Conservation (phyloP, 2,888 invertebrate genomes). For the Pollenia angustigena region DNA sequence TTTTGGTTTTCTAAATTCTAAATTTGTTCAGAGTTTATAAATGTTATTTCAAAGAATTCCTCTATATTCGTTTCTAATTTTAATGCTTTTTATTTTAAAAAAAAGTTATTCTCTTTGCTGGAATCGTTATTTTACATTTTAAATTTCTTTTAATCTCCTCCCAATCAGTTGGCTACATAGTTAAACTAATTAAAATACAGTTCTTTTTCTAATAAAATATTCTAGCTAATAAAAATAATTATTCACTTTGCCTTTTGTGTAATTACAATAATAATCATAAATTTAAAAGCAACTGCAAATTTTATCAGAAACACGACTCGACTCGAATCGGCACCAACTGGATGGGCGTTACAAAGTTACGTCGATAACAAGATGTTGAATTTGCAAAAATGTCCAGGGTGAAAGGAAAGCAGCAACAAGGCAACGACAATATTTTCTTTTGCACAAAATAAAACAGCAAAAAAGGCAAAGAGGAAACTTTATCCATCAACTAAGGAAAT, state of each 20-base stretch:
- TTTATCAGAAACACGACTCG: not conserved
- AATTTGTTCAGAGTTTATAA: too few relatives aligned
- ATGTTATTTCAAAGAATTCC: too few relatives aligned
- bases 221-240: slow-evolving; percentile 32
- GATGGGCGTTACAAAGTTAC: slow-evolving; percentile 24
- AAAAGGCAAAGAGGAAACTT: slow-evolving; percentile 35
- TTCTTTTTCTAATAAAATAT: not conserved
- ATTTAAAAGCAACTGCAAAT: slow-evolving; percentile 46
- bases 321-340: not conserved
- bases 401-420: not conserved
- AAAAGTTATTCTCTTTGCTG: too few relatives aligned
- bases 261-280: slow-evolving; percentile 69
- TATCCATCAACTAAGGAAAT: slow-evolving; percentile 60
- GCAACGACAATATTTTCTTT: slow-evolving; percentile 28
- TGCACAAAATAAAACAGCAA: slow-evolving; percentile 2
- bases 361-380: slow-evolving; percentile 51
- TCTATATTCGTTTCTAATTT: too few relatives aligned
- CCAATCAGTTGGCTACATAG: not conserved
- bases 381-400: slow-evolving; percentile 2
- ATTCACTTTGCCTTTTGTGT: slow-evolving; percentile 33
- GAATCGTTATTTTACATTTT: too few relatives aligned
- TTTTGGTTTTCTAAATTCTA: too few relatives aligned
- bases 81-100: too few relatives aligned
- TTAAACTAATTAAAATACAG: slow-evolving; percentile 35
- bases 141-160: too few relatives aligned